Conservation (phyloP, 35 echinoderm and acorn worm genomes). For the Amphiura filiformis region DNA sequence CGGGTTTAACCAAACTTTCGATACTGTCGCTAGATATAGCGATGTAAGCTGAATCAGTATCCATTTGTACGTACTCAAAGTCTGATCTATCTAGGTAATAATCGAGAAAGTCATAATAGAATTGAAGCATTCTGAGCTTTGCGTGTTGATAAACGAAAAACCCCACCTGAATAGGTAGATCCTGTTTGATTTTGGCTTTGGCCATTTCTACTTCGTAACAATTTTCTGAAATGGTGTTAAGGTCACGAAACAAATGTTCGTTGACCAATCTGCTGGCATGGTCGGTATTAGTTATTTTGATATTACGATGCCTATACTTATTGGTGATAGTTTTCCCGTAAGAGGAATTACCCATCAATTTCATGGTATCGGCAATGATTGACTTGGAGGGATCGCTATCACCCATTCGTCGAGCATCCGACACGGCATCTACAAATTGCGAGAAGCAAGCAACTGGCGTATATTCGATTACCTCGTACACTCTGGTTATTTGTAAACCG, state of each 20-base stretch:
- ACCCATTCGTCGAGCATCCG: background rate
- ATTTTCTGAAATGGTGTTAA: background rate
- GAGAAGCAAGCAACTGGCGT: slow-evolving; percentile 1
- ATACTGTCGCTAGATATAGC: slow-evolving; percentile 19
- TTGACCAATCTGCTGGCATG: background rate
- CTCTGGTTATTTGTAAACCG: slow-evolving; percentile 4
- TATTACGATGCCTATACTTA: slow-evolving; percentile 8
- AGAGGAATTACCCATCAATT: slow-evolving; percentile 16
- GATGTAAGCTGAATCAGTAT: slow-evolving; percentile 69
- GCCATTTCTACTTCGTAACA: background rate
- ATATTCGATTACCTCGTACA: background rate
- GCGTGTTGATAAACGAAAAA: slow-evolving; percentile 32
- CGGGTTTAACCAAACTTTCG: slow-evolving; percentile 6
- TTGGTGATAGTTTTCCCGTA: slow-evolving; percentile 51
- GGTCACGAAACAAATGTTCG: background rate
- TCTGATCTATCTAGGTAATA: slow-evolving; percentile 21
- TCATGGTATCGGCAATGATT: slow-evolving; percentile 19
- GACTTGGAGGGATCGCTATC: slow-evolving; percentile 20
- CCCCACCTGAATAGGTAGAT: slow-evolving; percentile 23
- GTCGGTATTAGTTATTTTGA: background rate
- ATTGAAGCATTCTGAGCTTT: slow-evolving; percentile 30
- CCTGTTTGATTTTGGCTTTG: background rate
- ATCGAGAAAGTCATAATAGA: slow-evolving; percentile 56
- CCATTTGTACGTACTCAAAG: slow-evolving; percentile 62
- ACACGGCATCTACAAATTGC: slow-evolving; percentile 32